phyloP scores from a whole-genome alignment of 2,113 vertebrate species.

The Oryzias melastigma region DNA sequence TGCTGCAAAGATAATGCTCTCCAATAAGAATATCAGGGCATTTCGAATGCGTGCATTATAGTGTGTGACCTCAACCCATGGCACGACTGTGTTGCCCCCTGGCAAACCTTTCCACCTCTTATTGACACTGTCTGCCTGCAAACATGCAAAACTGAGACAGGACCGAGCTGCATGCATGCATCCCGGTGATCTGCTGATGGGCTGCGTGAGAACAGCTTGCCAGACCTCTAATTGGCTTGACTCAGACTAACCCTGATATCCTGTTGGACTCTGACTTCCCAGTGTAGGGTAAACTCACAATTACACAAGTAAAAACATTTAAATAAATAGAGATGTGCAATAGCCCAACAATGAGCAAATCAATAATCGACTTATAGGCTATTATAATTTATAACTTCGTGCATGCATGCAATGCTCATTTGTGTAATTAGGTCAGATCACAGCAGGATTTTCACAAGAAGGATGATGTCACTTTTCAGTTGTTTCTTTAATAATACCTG shows the following conservation, averaged over 20 bases:
- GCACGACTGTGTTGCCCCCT: slow-evolving; percentile 51
- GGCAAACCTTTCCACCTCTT: slow-evolving; percentile 58
- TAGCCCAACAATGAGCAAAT: slow-evolving; percentile 33
- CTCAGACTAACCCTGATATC: slow-evolving; percentile 84
- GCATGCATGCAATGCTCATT: slow-evolving; percentile 9
- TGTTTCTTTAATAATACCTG: too few species aligned
- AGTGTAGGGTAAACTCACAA: slow-evolving; percentile 46
- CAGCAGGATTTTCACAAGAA: slow-evolving; percentile 1
- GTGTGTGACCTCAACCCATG: slow-evolving; percentile 36
- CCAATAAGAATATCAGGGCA: too few species aligned
- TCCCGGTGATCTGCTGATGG: slow-evolving; percentile 73
- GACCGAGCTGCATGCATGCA: slow-evolving; percentile 65
- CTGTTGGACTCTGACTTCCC: slow-evolving; percentile 82
- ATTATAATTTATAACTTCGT: neutral
- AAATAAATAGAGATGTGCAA: slow-evolving; percentile 6
- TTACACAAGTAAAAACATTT: slow-evolving; percentile 7
- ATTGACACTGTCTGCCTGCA: slow-evolving; percentile 63
- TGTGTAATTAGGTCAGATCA: slow-evolving; percentile 2
- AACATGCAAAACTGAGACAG: slow-evolving; percentile 14
- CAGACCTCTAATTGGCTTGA: slow-evolving; percentile 87
- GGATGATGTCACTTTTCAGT: too few species aligned
- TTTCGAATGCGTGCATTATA: neutral
- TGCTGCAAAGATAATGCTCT: neutral
- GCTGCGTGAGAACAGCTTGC: slow-evolving; percentile 77
- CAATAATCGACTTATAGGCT: slow-evolving; percentile 32